These are phyloP conservation scores for Oophaga sylvatica DNA, from an alignment of 2,797 vertebrate species.

Conservation along the genomic window DNA sequence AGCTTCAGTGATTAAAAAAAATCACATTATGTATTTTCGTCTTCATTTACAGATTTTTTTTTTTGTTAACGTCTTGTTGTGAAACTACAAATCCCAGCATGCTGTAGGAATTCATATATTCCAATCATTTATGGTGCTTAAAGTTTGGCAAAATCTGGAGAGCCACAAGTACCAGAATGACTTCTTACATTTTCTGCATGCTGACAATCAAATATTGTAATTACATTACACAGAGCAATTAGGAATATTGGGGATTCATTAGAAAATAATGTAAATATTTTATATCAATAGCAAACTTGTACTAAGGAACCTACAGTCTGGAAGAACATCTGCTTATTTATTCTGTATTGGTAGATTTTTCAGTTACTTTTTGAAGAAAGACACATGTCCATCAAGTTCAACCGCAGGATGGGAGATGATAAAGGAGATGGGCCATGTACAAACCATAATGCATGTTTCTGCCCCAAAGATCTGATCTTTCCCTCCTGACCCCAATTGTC, in stretches of 20 bases:
- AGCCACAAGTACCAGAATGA: not conserved
- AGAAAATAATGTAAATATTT: not conserved
- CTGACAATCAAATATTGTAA: not conserved
- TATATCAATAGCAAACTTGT: not conserved
- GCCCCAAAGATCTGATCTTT: no score
- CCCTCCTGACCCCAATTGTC: no score
- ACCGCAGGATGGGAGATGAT: no score
- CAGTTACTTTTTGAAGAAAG: no score
- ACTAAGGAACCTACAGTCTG: not conserved
- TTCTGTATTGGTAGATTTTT: not conserved
- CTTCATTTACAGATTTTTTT: not conserved
- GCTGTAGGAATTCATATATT: not conserved
- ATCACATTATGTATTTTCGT: not conserved
- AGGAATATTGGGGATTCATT: not conserved
- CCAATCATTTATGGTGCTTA: not conserved
- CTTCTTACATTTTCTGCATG: not conserved
- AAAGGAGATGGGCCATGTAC: no score
- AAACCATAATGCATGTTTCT: no score
- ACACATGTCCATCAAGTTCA: no score
- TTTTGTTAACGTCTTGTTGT: not conserved
- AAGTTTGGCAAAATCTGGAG: not conserved
- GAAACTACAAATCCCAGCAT: not conserved
- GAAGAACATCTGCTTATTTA: not conserved
- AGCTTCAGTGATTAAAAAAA: no score
- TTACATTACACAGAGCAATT: not conserved